Conservation (phyloP, 2,113 vertebrate species). For the Cygnus atratus region DNA sequence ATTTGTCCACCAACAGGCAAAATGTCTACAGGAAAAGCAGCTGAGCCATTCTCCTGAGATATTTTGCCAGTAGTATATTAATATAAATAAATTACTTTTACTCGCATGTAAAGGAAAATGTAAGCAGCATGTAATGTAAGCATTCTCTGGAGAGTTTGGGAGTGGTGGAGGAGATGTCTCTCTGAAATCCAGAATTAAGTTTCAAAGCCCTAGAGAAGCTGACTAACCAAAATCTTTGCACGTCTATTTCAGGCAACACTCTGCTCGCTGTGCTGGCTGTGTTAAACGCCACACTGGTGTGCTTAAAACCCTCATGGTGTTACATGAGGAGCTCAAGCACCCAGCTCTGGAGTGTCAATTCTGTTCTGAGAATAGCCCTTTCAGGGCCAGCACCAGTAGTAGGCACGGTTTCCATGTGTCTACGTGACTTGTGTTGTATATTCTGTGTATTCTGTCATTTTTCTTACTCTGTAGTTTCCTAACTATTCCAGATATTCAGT, state of each 20-base stretch:
- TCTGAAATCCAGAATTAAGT: neutral
- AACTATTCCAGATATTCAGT: neutral
- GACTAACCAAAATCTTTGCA: neutral
- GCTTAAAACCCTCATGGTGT: neutral
- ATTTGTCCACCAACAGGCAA: neutral
- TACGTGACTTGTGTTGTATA: rapidly evolving
- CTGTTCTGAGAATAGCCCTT: neutral
- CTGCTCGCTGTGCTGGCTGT: neutral
- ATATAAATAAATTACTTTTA: neutral
- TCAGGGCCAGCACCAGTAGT: neutral
- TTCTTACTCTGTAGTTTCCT: neutral
- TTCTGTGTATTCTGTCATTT: neutral
- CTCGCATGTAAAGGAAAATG: neutral
- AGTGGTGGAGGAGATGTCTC: neutral
- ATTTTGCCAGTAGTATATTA: neutral
- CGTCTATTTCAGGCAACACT: neutral
- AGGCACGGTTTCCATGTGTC: neutral
- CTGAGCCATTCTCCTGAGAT: neutral
- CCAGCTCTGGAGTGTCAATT: neutral
- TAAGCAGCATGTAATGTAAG: neutral
- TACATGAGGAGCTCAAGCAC: neutral
- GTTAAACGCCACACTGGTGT: neutral
- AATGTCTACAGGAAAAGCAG: neutral
- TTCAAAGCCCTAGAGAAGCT: neutral
- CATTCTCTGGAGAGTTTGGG: neutral